Base-by-base conservation (phyloP, 2,888 invertebrate species). In the Stenodera caucasica region DNA sequence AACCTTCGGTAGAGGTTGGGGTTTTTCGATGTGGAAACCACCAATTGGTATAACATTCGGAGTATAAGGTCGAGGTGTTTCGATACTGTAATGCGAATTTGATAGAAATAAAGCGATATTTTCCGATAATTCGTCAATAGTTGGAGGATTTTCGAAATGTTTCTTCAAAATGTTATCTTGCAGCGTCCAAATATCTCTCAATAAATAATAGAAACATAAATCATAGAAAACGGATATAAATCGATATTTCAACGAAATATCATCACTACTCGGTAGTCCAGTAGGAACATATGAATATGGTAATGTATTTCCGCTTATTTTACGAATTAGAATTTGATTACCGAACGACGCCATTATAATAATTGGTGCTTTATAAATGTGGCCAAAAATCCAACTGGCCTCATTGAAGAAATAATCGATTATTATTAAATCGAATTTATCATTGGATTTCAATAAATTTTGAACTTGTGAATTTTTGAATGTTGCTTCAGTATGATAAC, bases 1-100 rank as follows among this genome's bases (percentile, higher is more conserved):
- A n/a, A n/a, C n/a, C n/a, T n/a, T 60, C 0, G 78, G 76, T 21
- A 78, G 55, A 18, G 65, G 56, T 64, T 76, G 72, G 1, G 74
- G 66, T 2, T 72, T 64, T 55, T 65, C 61, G 1, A 78, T 65
- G 56, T 87, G 86, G 52, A 82, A 72, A 26, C 86, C 86, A 15
- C 86, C 86, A 53, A 87, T 81, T 69, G 86, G 84, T 3, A 86
- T 77, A 60, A 85, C 78, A 70, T 84, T 85, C 0, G 86, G 86
- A 8, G 84, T 79, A 23, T 82, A 79, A 0, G 87, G 85, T 6
- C 79, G 74, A 0, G 85, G 79, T 4, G 77, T 69, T 57, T 83
- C 82, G 53, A 83, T 81, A 72, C 84, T 84, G 50, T 82, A 82
- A 71, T 86, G 86, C 0, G 77, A 73, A 45, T 75, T 73, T 7